Base-by-base conservation (phyloP, 2,888 invertebrate species). In the Euplagia quadripunctaria region DNA sequence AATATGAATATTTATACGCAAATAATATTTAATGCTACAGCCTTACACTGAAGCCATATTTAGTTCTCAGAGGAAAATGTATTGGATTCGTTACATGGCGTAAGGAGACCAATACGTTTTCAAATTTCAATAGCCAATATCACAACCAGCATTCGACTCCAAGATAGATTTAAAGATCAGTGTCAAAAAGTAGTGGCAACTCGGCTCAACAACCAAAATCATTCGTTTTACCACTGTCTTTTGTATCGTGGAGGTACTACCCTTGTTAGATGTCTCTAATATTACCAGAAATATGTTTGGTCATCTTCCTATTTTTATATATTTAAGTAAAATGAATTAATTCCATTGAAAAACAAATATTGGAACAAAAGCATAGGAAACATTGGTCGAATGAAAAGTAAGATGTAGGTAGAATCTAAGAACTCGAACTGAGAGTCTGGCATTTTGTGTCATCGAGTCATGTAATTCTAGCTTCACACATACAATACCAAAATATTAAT, bases 401-500 rank as follows among this genome's bases (percentile, higher is more conserved):
- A 64, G 14, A 51, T 14, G 9, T 51, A 51, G 0, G 14, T 31
- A 2, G 31, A 31, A 31, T 31, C 31, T 31, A 31, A 31, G 31
- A 46, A 46, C 43, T 46, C 43, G 43, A 46, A 46, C 43, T 8
- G 31, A 31, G 31, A 31, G 31, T 31, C 31, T 31, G 31, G 31
- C 31, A 31, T 31, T 31, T 31, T 31, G 31, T 31, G 43, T 46
- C 9, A 46, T 46, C 43, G 43, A 46, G 43, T 46, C 43, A 46
- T 66, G 49, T 17, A 52, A 67, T 51, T 67, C 67, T 51, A 67
- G 67, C 51, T 31, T 41, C 17, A 41, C 51, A 46, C 67, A 41
- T 46, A 64, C 14, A 7, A 9, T 51, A 51, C 31, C 16, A 3
- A 41, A 67, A 67, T 67, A 3, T 16, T 8, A 4, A 51, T 9